Base-by-base conservation (phyloP, 2,113 vertebrate genomes). In the Acrocephalus kingi region DNA sequence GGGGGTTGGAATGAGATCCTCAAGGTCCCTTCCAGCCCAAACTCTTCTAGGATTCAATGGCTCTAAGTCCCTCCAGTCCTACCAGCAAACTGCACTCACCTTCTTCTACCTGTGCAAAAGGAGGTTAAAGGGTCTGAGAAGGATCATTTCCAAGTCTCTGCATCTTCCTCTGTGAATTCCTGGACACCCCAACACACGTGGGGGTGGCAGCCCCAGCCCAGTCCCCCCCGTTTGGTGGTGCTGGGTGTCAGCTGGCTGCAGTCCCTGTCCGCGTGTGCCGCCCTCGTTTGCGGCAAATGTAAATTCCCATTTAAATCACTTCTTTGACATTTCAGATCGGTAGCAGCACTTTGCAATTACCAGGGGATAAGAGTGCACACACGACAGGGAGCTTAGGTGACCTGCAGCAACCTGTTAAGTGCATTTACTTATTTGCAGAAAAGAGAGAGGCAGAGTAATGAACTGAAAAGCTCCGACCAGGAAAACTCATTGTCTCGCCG, bases 381-480 rank as follows among this genome's bases (percentile, higher is more conserved):
- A 90, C 10, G 73, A 49, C 84, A 77, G 96, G 83, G 56, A 90
- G 89, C 89, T 84, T 43, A 71, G 93, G 84, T 77, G 89, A 95
- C 91, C 96, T 89, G 84, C 21, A 77, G 87, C 68, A 81, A 86
- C 93, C 87, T 74, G 87, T 48, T 89, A 84, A 95, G 87, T 81
- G 91, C 87, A 58, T 92, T 91, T 92, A 81, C 94, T 89, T 95
- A 84, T 94, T 91, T 95, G 87, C 87, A 84, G 91, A 71, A 90
- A 91, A 84, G 68, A 45, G 81, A 84, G 87, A 81, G 80, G 80
- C 61, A 87, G 84, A 78, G 77, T 67, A 87, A 94, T 92, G 93
- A 91, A 94, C 73, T 94, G 89, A 91, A 77, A 74, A 87, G 84
- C 94, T 78, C 33, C 11, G 87, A 67, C 1, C 6, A 78, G 39